These are phyloP conservation scores for Busseola fusca DNA, from an alignment of 2,888 invertebrate species.

Conservation along the genomic window DNA sequence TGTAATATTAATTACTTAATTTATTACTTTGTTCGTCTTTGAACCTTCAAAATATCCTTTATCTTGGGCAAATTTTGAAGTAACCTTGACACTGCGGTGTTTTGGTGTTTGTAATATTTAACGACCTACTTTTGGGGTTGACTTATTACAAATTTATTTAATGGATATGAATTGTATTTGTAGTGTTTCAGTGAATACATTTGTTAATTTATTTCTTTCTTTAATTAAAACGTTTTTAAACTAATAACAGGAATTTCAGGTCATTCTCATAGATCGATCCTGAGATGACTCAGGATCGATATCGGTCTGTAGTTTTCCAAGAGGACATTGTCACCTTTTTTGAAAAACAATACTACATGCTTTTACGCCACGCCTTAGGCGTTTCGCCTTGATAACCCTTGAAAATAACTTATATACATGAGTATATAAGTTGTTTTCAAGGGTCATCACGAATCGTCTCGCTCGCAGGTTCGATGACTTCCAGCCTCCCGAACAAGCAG, in stretches of 20 bases:
- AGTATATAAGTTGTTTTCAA: too few relatives aligned
- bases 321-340: too few relatives aligned
- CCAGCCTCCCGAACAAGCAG: too few relatives aligned
- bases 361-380: too few relatives aligned
- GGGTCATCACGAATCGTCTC: too few relatives aligned
- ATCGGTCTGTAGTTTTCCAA: too few relatives aligned
- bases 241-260: not conserved
- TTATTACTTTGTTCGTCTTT: slow-evolving; percentile 47
- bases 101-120: not conserved
- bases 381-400: too few relatives aligned
- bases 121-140: not conserved
- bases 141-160: not conserved
- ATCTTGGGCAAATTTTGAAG: slow-evolving; percentile 12
- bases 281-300: too few relatives aligned
- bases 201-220: not conserved
- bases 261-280: too few relatives aligned
- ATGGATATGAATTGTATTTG: not conserved
- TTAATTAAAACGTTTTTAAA: not conserved
- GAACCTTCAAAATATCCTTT: slow-evolving; percentile 26
- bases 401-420: too few relatives aligned
- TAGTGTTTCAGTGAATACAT: not conserved
- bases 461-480: too few relatives aligned
- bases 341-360: too few relatives aligned
- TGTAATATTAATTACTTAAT: slow-evolving; percentile 60
- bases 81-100: slow-evolving; percentile 1